Evolutionary conservation across 2,113 vertebrate species (phyloP), one percentile per base, ranked within the genome.

Genomic region (Jaculus jaculus): DNA sequence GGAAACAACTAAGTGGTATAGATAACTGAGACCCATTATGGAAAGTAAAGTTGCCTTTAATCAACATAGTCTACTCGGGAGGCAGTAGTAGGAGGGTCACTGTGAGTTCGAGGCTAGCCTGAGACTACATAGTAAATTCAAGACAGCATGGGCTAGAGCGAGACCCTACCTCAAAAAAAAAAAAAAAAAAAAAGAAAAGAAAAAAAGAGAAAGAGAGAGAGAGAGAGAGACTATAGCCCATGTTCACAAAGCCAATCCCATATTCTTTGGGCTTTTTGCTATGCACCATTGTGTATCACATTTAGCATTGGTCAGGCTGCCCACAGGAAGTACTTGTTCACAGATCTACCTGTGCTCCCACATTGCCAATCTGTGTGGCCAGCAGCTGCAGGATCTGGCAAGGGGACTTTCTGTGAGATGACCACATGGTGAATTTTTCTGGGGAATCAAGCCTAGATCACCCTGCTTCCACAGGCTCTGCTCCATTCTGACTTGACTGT

Each of bases 391-490:
- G 77, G 26, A 63, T 34, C 89, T 73, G 42, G 28, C 1, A 0
- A 75, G 68, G 32, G 7, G 37, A 32, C 54, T 66, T 77, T 24
- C 37, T 21, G 20, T 5, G 26, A 84, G 60, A 91, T 60, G 82
- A 91, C 82, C 93, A 95, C 83, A 94, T 68, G 75, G 79, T 10
- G 10, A 86, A 32, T 61, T 86, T 24, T 85, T 83, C 72, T 51
- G 39, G 61, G 68, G 71, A 87, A 58, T 17, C 32, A 63, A 79
- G 34, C 65, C 60, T 13, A 10, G 47, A 61, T 9, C 21, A 5
- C 18, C 51, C 80, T 61, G 73, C 89, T 7, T 78, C 68, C 30
- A 51, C 18, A 17, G 42, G 23, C 24, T 32, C 28, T 37, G 6
- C 30, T 75, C 81, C 2, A 18, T 63, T 7, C 24, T 34, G 1